A percentile compares a stretch with the other conserved stretches of the same genome.
phyloP scores from a whole-genome alignment of 2,888 invertebrate species.

The Limnephilus lunatus region DNA sequence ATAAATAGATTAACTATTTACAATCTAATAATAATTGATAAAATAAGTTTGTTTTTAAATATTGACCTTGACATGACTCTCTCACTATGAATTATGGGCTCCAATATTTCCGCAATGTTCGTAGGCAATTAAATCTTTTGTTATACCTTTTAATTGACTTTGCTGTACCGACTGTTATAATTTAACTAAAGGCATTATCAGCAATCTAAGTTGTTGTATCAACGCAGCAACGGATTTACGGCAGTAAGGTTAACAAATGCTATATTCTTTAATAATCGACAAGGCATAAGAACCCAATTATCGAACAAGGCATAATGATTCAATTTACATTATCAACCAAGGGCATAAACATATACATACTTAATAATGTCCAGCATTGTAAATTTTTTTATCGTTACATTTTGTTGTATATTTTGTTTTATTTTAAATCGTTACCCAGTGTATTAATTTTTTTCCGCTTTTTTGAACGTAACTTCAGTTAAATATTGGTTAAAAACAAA shows the following conservation, averaged over 20 bases:
- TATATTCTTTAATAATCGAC: no score
- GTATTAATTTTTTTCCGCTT: not conserved
- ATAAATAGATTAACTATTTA: not conserved
- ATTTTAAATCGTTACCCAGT: not conserved
- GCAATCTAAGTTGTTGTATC: no score
- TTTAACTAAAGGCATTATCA: not conserved
- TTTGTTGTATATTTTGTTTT: not conserved
- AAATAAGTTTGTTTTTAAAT: not conserved
- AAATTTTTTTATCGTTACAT: not conserved
- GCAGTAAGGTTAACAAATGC: no score
- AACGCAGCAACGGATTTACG: no score
- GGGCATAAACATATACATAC: not conserved
- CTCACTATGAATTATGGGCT: not conserved
- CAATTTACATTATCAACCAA: not conserved
- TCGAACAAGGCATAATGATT: not conserved
- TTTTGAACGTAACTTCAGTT: not conserved
- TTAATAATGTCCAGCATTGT: not conserved
- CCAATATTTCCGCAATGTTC: not conserved
- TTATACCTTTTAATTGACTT: not conserved
- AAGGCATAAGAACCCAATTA: not conserved
- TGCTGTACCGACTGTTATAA: not conserved
- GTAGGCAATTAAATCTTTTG: not conserved
- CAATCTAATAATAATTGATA: not conserved
- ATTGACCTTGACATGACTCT: not conserved
- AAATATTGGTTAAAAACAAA: not conserved